Percentiles rank a stretch among this genome's conserved stretches.
Conservation (phyloP, 2,797 vertebrate genomes). For the Anabas testudineus region DNA sequence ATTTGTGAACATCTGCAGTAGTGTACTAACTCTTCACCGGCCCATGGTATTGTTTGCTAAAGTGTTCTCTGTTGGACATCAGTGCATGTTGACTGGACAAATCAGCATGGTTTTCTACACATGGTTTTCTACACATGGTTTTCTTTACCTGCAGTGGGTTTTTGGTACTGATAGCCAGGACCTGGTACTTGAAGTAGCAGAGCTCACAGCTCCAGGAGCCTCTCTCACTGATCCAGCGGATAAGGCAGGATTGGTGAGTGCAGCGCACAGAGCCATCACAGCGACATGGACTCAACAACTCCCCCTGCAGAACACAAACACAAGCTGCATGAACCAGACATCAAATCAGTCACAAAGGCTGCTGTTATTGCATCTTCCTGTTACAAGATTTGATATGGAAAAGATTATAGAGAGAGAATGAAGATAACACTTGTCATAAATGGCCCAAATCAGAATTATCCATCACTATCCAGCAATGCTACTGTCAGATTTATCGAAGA, state of each 20-base stretch:
- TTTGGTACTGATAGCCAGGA: conserved; percentile 92
- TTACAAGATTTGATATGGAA: conserved; percentile 2
- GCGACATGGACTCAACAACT: conserved; percentile 89
- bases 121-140: background rate
- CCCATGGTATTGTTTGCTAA: too few species aligned
- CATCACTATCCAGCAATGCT: conserved; percentile 1
- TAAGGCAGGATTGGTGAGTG: conserved; percentile 91
- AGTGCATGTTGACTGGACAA: background rate
- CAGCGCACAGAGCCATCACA: conserved; percentile 90
- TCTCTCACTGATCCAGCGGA: conserved; percentile 92
- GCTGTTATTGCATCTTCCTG: conserved; percentile 1
- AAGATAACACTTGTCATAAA: background rate
- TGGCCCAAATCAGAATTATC: background rate
- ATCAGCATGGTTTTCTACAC: background rate
- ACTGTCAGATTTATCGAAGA: conserved; percentile 12
- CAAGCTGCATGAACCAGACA: conserved; percentile 10
- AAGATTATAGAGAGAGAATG: conserved; percentile 3
- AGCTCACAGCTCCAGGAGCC: conserved; percentile 94
- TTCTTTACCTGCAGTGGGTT: conserved; percentile 88
- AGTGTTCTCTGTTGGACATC: conserved; percentile 6
- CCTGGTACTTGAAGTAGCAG: conserved; percentile 93
- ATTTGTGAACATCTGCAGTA: conserved; percentile 4
- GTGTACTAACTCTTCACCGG: too few species aligned
- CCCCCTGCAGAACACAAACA: conserved; percentile 83
- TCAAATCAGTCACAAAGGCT: background rate